A percentile compares a stretch with the other conserved stretches of the same genome.
Conservation (phyloP, 2,113 vertebrate species). For the Cynocephalus volans region DNA sequence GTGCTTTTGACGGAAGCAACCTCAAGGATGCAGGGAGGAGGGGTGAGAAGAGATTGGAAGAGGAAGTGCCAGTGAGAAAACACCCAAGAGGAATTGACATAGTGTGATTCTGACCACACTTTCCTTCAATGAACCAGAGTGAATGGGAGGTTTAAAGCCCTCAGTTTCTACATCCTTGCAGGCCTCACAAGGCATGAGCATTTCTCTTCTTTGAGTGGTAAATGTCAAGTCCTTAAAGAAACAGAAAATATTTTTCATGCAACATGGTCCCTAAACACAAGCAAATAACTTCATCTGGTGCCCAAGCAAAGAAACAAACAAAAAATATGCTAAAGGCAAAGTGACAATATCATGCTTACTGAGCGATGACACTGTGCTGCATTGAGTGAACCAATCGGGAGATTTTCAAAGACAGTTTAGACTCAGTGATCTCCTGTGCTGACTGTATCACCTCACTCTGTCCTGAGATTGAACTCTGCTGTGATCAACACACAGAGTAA, state of each 20-base stretch:
- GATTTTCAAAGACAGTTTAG: neutral
- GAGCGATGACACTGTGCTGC: neutral
- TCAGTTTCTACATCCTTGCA: neutral
- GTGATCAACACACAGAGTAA: neutral
- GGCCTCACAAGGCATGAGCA: neutral
- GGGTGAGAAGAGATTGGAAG: neutral
- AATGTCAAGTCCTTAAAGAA: conserved; percentile 24
- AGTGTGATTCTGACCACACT: neutral
- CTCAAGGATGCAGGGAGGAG: neutral
- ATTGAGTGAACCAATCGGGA: neutral
- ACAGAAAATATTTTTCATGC: neutral
- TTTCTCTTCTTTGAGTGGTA: neutral
- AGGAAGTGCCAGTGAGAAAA: neutral
- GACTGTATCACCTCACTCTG: neutral
- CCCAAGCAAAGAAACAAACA: neutral
- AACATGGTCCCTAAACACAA: neutral
- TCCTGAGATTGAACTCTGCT: neutral
- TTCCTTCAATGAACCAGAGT: neutral
- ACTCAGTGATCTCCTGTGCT: neutral
- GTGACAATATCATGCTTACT: neutral
- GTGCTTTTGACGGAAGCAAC: neutral
- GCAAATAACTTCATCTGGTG: neutral
- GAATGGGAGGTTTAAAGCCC: neutral
- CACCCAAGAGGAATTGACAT: neutral
- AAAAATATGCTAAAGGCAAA: neutral